Conservation (phyloP, 2,797 vertebrate species). For the Heliangelus exortis region DNA sequence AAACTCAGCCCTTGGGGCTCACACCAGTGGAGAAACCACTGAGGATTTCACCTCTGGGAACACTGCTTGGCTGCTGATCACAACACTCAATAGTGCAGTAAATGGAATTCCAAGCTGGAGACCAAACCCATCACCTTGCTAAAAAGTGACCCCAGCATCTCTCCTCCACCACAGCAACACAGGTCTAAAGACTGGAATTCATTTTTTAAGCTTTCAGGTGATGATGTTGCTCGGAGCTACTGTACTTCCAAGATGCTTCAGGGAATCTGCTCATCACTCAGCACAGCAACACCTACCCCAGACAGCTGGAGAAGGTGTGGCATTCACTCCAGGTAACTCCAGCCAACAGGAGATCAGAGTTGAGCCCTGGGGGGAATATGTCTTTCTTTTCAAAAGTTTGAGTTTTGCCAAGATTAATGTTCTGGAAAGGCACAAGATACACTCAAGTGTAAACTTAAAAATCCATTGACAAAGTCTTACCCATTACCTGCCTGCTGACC, state of each 20-base stretch:
- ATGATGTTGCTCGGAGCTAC: not conserved
- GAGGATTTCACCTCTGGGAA: not conserved
- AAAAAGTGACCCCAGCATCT: not conserved
- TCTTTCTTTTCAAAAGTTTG: not conserved
- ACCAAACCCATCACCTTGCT: not conserved
- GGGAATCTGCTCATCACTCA: not conserved
- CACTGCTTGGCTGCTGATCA: not conserved
- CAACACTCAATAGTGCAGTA: accelerated
- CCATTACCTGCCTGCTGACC: not conserved
- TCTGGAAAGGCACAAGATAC: not conserved
- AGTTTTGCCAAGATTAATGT: not conserved
- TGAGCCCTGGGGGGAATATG: not conserved
- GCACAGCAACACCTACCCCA: not conserved
- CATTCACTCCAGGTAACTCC: not conserved
- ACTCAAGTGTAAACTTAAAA: not conserved
- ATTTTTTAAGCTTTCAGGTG: not conserved
- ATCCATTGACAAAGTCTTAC: not conserved
- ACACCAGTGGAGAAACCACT: not conserved
- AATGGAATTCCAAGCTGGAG: not conserved
- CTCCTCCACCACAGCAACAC: not conserved
- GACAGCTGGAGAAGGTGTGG: not conserved
- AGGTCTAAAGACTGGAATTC: not conserved
- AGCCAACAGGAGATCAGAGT: not conserved
- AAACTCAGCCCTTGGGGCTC: not conserved
- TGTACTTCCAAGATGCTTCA: not conserved